A percentile compares a stretch with the other conserved stretches of the same genome.
Evolutionary conservation across 30 jellyfish, hydroid and myxozoan species (phyloP).

Genomic region (Hydra vulgaris): DNA sequence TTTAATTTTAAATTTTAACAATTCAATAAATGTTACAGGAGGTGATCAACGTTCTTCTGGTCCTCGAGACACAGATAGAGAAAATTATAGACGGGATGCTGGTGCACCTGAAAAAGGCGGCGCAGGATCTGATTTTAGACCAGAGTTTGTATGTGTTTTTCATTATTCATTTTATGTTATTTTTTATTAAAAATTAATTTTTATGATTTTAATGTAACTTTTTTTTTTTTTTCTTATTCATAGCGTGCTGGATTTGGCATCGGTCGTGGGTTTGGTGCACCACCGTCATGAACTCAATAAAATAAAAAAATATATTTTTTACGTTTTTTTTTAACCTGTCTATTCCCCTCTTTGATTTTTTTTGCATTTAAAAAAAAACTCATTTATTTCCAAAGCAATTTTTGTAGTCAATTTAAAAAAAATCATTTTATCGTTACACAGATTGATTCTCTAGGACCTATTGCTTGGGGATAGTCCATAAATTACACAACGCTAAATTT

Average conservation of each 20-base stretch:
- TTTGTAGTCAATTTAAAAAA: too few species aligned
- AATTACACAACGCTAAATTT: too few species aligned
- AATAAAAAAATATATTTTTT: background rate
- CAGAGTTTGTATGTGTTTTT: conserved; percentile 73
- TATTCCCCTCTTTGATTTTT: too few species aligned
- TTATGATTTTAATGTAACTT: background rate
- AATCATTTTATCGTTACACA: too few species aligned
- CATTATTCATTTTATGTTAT: too few species aligned
- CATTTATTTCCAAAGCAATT: too few species aligned
- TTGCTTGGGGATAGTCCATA: too few species aligned
- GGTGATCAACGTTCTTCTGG: conserved; percentile 49
- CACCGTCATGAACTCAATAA: conserved; percentile 34
- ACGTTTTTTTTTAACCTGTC: too few species aligned
- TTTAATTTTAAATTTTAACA: too few species aligned
- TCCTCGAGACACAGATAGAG: conserved; percentile 92
- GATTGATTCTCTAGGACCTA: too few species aligned
- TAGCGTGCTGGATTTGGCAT: conserved; percentile 86
- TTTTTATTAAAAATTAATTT: background rate
- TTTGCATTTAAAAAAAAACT: too few species aligned
- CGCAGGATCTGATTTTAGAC: conserved; percentile 88
- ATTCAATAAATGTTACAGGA: background rate
- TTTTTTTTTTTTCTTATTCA: background rate
- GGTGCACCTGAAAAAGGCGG: conserved; percentile 63
- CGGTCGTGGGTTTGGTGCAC: conserved; percentile 94
- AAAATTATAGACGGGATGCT: conserved; percentile 88